These are phyloP conservation scores for Oplegnathus fasciatus DNA, from an alignment of 2,113 vertebrate genomes.

Conservation along the genomic window DNA sequence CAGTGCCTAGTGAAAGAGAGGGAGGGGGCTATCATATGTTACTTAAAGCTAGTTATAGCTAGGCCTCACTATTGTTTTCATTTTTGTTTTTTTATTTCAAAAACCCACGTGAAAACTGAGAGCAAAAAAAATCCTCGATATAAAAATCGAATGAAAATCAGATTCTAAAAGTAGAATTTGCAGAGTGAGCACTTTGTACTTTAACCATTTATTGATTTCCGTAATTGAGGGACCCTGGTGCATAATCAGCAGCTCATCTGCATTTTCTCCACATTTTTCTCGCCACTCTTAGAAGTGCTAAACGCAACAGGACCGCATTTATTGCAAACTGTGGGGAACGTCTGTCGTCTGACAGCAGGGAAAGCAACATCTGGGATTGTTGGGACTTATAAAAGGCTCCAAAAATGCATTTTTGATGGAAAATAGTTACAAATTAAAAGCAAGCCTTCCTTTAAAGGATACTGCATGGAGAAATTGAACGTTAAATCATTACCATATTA, in stretches of 20 bases:
- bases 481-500: background rate
- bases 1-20: too few species aligned
- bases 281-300: background rate
- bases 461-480: background rate
- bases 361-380: background rate
- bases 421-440: background rate
- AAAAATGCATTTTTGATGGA: background rate
- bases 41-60: too few species aligned
- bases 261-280: constrained; percentile 14
- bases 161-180: background rate
- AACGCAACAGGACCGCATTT: background rate
- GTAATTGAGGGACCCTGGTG: constrained; percentile 29
- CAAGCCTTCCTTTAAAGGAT: background rate
- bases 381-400: background rate
- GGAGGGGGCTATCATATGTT: too few species aligned
- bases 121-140: too few species aligned
- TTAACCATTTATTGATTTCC: constrained; percentile 46
- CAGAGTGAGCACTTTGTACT: constrained; percentile 12
- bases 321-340: background rate
- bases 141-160: too few species aligned
- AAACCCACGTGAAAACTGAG: background rate
- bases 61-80: too few species aligned
- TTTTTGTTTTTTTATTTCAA: too few species aligned
- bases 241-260: constrained; percentile 41
- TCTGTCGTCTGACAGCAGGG: background rate